A percentile compares a stretch with the other conserved stretches of the same genome.
Evolutionary conservation across 2,888 invertebrate genomes (phyloP).

Genomic region (Nephrotoma guestfalica): DNA sequence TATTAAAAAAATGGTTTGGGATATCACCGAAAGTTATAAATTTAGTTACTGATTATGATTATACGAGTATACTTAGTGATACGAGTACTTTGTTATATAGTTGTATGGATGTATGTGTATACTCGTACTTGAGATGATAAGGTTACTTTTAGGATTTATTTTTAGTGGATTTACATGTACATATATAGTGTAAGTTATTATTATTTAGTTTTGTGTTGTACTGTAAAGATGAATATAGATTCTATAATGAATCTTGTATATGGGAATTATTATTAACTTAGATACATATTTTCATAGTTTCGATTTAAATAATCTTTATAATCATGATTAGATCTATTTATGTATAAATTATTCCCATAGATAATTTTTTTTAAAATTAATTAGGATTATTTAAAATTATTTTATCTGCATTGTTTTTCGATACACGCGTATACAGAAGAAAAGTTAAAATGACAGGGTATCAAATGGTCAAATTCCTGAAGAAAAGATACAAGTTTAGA

Average conservation of each 20-base stretch:
- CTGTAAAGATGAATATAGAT: neutral
- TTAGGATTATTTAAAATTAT: neutral
- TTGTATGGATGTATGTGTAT: neutral
- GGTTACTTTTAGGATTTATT: neutral
- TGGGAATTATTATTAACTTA: neutral
- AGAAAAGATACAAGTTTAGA: no score
- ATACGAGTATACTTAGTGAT: neutral
- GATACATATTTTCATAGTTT: neutral
- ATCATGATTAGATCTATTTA: neutral
- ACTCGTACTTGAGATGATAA: neutral
- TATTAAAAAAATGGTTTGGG: neutral
- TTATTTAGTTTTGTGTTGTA: neutral
- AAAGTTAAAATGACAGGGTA: no score
- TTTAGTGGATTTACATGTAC: neutral
- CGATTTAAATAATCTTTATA: neutral
- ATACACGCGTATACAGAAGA: no score
- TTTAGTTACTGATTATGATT: neutral
- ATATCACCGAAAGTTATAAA: neutral
- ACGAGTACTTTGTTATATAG: neutral
- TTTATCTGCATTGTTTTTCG: no score
- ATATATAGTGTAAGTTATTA: neutral
- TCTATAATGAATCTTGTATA: neutral
- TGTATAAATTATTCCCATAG: neutral
- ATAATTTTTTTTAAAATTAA: neutral
- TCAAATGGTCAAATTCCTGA: no score